Conservation (phyloP, 2,888 invertebrate species). For the Stenotaenia linearis region DNA sequence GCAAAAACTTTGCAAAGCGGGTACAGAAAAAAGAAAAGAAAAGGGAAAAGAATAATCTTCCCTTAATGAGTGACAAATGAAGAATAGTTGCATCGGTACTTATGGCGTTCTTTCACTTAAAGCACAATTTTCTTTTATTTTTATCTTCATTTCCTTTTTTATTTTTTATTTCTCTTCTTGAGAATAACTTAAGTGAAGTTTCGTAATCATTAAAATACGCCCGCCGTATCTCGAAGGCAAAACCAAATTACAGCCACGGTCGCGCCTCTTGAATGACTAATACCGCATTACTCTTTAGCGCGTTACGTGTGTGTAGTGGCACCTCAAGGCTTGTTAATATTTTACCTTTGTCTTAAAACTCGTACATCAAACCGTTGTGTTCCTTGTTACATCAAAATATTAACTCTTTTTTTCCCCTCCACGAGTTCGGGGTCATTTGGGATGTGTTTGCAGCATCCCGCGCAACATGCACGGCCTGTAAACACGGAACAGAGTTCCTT, state of each 20-base stretch:
- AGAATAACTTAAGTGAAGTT: not conserved
- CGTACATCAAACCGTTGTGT: conserved; percentile 8
- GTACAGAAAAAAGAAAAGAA: not conserved
- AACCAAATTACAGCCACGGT: conserved; percentile 22
- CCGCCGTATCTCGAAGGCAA: conserved; percentile 14
- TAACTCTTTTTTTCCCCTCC: not conserved
- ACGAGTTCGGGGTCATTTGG: not conserved
- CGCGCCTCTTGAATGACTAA: conserved; percentile 26
- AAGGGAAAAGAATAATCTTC: not conserved
- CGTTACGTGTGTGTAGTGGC: conserved; percentile 1
- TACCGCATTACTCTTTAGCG: conserved; percentile 13
- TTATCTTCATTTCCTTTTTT: not conserved
- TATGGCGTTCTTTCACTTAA: not conserved
- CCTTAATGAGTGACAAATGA: conserved; percentile 21
- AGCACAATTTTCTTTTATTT: not conserved
- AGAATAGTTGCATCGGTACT: not conserved
- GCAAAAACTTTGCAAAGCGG: conserved; percentile 1
- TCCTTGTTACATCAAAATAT: not conserved
- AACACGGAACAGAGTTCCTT: not conserved
- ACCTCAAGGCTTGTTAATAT: conserved; percentile 14
- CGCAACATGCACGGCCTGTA: not conserved
- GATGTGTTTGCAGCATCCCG: not conserved
- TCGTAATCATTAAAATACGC: conserved; percentile 26
- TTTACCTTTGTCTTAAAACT: conserved; percentile 17
- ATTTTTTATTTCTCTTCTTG: not conserved